A percentile compares a stretch with the other conserved stretches of the same genome.
Evolutionary conservation across 2,797 vertebrate species (phyloP).

Genomic region (Pteronotus mesoamericanus): DNA sequence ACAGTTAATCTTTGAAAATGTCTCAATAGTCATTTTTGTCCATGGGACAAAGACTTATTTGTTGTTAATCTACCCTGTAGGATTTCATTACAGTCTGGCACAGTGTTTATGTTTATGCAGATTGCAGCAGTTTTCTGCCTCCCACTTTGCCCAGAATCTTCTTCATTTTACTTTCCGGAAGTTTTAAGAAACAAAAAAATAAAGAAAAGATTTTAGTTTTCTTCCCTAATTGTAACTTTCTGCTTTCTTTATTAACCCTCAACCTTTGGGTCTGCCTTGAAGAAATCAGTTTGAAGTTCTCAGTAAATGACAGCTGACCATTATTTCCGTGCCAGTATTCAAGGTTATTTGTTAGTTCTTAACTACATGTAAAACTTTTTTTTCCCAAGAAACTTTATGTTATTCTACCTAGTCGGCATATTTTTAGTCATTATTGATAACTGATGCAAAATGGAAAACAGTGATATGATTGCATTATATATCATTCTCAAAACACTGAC

Average conservation of each 20-base stretch:
- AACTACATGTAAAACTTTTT: neutral
- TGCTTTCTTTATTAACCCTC: neutral
- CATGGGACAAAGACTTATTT: neutral
- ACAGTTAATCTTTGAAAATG: slow-evolving; percentile 43
- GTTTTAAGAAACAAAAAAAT: neutral
- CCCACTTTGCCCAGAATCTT: neutral
- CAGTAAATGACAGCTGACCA: neutral
- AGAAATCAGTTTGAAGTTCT: neutral
- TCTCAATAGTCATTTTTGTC: slow-evolving; percentile 11
- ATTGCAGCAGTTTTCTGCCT: neutral
- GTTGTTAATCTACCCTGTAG: neutral
- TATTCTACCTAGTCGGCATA: neutral
- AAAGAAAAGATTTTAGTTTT: neutral
- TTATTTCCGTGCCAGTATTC: neutral
- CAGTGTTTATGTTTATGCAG: neutral
- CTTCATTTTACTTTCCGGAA: neutral
- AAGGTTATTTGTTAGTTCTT: neutral
- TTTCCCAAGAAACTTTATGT: slow-evolving; percentile 1
- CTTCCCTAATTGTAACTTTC: neutral
- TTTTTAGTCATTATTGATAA: neutral
- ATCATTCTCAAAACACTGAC: neutral
- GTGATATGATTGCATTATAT: neutral
- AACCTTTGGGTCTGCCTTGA: neutral
- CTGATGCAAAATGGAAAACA: neutral
- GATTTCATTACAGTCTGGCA: neutral